Evolutionary conservation across 2,797 vertebrate genomes (phyloP).

Genomic region (Epinephelus coioides): DNA sequence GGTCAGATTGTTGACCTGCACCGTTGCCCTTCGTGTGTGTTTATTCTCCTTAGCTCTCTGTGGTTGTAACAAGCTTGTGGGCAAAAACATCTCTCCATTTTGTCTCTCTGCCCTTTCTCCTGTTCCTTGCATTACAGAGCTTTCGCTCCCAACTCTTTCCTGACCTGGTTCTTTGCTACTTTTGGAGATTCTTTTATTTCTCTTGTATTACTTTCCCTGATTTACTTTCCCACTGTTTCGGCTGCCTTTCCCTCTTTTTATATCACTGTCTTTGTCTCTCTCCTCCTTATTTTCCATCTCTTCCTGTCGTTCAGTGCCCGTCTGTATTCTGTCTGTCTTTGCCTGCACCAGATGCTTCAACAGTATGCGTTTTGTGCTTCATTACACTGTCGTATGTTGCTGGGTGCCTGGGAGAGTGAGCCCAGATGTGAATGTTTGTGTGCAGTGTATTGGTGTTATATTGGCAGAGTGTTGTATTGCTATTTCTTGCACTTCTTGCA

Average conservation of each 20-base stretch:
- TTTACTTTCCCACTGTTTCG: neutral
- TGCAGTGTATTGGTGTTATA: constrained; percentile 47
- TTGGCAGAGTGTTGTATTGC: constrained; percentile 23
- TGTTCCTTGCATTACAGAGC: constrained; percentile 1
- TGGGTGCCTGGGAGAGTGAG: constrained; percentile 50
- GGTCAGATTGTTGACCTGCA: constrained; percentile 70
- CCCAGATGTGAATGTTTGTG: constrained; percentile 67
- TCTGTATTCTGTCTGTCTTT: constrained; percentile 45
- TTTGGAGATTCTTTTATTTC: neutral
- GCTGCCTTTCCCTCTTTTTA: neutral
- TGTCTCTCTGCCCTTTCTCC: constrained; percentile 37
- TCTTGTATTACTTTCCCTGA: neutral
- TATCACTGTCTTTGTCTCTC: constrained; percentile 7
- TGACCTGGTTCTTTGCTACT: neutral
- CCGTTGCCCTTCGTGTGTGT: constrained; percentile 57
- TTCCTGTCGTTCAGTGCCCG: constrained; percentile 21
- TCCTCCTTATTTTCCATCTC: neutral
- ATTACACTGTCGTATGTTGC: constrained; percentile 76
- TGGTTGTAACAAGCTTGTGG: constrained; percentile 62
- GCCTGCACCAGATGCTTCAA: constrained; percentile 78
- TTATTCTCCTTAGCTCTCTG: constrained; percentile 52
- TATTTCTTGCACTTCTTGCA: constrained; percentile 46
- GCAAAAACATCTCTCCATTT: constrained; percentile 51
- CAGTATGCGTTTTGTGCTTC: constrained; percentile 81
- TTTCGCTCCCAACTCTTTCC: constrained; percentile 28